A percentile compares a stretch with the other conserved stretches of the same genome.
These are phyloP conservation scores for Apis laboriosa DNA, from an alignment of 1,140 invertebrate genomes.

Conservation along the genomic window DNA sequence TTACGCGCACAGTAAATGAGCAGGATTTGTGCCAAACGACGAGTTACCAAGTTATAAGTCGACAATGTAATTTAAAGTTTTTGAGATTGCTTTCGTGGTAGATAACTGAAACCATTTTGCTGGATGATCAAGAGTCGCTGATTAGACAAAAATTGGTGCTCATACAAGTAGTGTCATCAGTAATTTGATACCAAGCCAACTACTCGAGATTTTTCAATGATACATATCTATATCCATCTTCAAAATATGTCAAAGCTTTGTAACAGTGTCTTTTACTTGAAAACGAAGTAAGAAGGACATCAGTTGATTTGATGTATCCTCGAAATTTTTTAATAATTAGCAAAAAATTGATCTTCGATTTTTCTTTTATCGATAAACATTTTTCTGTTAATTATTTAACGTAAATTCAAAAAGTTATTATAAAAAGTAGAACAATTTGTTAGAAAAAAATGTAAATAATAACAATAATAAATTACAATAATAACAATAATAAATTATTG, in stretches of 20 bases:
- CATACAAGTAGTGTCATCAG: conserved; percentile 30
- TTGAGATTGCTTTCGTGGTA: conserved; percentile 16
- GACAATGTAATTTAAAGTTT: conserved; percentile 40
- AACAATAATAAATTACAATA: no score
- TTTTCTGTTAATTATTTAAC: neutral
- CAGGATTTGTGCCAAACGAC: neutral
- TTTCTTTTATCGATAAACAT: neutral
- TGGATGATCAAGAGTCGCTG: conserved; percentile 40
- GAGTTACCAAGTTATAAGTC: conserved; percentile 20
- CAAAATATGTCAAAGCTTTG: conserved; percentile 39
- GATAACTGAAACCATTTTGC: conserved; percentile 35
- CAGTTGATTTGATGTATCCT: neutral
- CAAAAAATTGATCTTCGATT: neutral
- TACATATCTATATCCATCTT: neutral
- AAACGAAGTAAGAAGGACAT: neutral
- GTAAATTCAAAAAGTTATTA: no score
- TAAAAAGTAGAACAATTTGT: no score
- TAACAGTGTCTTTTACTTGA: neutral
- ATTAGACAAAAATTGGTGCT: conserved; percentile 44
- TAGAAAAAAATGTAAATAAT: no score
- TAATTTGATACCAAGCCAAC: conserved; percentile 49
- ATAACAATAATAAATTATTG: no score
- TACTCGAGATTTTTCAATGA: conserved; percentile 46
- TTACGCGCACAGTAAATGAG: neutral
- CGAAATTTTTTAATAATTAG: neutral